Conservation (phyloP, 2,888 invertebrate genomes). For the Lissonota sp. region DNA sequence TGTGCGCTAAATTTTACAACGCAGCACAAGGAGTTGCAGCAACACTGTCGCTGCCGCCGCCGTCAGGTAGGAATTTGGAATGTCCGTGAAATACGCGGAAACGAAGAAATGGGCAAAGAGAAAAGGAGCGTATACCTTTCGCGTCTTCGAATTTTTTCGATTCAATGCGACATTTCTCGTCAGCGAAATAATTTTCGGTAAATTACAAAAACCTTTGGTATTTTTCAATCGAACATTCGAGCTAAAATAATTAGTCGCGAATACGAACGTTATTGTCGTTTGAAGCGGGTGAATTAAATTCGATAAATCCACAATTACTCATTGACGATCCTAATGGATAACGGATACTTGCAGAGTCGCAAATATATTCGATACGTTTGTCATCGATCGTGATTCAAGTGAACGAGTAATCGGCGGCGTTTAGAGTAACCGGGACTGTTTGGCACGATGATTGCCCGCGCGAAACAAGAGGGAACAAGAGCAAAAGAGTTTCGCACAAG, state of each 20-base stretch:
- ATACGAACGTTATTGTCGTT: background rate
- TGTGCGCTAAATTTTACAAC: conserved; percentile 29
- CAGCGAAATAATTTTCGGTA: background rate
- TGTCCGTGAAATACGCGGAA: conserved; percentile 42
- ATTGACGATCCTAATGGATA: too few species aligned
- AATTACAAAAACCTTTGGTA: too few species aligned
- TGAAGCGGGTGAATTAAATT: background rate
- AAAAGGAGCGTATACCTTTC: conserved; percentile 6
- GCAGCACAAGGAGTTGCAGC: conserved; percentile 24
- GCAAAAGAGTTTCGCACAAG: background rate
- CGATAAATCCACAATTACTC: background rate
- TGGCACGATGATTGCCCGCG: background rate
- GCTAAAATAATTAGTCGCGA: background rate
- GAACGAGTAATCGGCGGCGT: conserved; percentile 10
- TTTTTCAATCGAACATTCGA: too few species aligned
- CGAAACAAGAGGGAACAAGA: background rate
- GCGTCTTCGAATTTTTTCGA: background rate
- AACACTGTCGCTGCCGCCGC: background rate
- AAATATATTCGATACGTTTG: background rate
- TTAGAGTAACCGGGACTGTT: conserved; percentile 5
- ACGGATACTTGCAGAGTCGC: too few species aligned
- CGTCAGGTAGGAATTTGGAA: too few species aligned
- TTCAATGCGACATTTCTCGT: background rate
- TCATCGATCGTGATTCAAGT: background rate
- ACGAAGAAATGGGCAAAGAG: conserved; percentile 3